Percentiles rank a stretch among this genome's conserved stretches.
Evolutionary conservation across 2,797 vertebrate species (phyloP).

Genomic region (Coccyzus lansbergi): DNA sequence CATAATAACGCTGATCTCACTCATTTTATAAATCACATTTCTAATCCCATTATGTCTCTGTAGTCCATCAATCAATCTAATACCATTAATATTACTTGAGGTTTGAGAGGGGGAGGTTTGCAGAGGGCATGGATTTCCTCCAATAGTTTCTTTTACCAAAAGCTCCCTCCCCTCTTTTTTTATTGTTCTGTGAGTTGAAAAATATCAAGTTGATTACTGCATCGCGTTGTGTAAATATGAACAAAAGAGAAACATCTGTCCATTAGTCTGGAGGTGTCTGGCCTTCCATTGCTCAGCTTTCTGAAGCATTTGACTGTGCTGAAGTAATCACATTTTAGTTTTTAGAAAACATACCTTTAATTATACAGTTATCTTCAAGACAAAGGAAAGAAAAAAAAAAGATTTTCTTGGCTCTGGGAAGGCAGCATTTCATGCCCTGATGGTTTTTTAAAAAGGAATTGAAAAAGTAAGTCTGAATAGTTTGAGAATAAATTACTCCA

Average conservation of each 20-base stretch:
- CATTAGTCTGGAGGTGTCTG: neutral
- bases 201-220: neutral
- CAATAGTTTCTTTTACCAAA: neutral
- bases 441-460: constrained; percentile 54
- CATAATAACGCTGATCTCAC: neutral
- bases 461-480: constrained; percentile 27
- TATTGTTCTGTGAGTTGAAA: constrained; percentile 1
- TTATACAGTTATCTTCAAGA: constrained; percentile 50
- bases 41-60: neutral
- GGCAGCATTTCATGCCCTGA: constrained; percentile 35
- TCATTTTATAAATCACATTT: neutral
- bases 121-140: neutral
- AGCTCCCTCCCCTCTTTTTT: neutral
- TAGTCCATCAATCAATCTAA: neutral
- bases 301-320: neutral
- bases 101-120: neutral
- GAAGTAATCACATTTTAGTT: neutral
- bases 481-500: constrained; percentile 64
- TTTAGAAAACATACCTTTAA: constrained; percentile 2
- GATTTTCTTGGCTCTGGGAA: constrained; percentile 53
- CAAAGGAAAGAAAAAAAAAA: neutral
- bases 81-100: neutral
- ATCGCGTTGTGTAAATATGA: neutral
- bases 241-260: constrained; percentile 40
- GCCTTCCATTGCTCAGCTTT: neutral